phyloP scores from a whole-genome alignment of 1,140 invertebrate species.

The Holotrichia oblita region DNA sequence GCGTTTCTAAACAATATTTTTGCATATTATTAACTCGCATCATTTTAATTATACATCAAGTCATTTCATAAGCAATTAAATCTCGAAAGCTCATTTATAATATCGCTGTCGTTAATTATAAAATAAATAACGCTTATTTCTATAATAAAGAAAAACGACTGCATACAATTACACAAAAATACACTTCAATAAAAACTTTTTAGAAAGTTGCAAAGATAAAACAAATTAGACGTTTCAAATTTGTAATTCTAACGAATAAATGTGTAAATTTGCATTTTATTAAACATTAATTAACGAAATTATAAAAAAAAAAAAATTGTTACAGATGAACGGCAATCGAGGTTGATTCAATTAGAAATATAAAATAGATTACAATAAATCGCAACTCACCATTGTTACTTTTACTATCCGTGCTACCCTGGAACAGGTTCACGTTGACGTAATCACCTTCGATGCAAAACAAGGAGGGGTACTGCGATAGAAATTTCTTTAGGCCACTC shows the following conservation, averaged over 20 bases:
- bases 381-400: constrained; percentile 44
- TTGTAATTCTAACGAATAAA: constrained; percentile 1
- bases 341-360: constrained; percentile 2
- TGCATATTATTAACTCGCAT: too few relatives aligned
- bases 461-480: constrained; percentile 89
- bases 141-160: not conserved
- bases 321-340: not conserved
- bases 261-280: not conserved
- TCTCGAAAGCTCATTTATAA: not conserved
- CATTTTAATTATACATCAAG: too few relatives aligned
- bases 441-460: constrained; percentile 93
- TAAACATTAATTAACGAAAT: not conserved
- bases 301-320: not conserved
- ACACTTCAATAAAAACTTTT: not conserved
- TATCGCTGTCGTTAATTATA: not conserved
- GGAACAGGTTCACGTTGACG: constrained; percentile 85
- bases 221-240: not conserved
- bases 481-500: constrained; percentile 89
- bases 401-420: constrained; percentile 48
- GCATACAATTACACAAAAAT: not conserved
- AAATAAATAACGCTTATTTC: not conserved
- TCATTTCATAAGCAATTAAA: constrained; percentile 4
- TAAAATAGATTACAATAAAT: not conserved
- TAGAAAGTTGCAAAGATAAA: not conserved
- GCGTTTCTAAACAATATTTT: too few relatives aligned